Conservation (phyloP, 1,140 invertebrate species). For the Lepidostoma basale region DNA sequence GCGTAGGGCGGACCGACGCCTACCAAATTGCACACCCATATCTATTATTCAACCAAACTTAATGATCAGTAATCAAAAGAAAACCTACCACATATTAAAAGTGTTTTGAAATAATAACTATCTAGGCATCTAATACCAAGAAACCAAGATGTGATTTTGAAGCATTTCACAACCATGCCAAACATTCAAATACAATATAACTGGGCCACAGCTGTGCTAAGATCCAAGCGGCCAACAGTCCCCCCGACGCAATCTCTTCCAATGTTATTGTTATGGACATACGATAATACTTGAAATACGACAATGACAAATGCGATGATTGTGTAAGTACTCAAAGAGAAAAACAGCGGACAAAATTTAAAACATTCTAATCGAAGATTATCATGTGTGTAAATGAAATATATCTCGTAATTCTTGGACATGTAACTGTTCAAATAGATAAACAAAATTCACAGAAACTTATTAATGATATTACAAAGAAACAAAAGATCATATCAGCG, state of each 20-base stretch:
- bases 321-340: conserved; percentile 34
- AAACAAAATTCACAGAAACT: conserved; percentile 29
- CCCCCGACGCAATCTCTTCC: conserved; percentile 16
- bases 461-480: conserved; percentile 32
- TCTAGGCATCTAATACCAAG: conserved; percentile 47
- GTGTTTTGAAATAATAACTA: conserved; percentile 46
- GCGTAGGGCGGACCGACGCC: not conserved
- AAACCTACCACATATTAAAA: conserved; percentile 48
- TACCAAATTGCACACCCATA: conserved; percentile 34
- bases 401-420: conserved; percentile 24
- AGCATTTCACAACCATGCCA: conserved; percentile 47
- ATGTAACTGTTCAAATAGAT: conserved; percentile 20
- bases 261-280: conserved; percentile 26
- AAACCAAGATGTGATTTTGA: conserved; percentile 45
- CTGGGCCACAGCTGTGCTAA: conserved; percentile 47
- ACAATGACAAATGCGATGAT: conserved; percentile 38
- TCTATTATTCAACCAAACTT: conserved; percentile 44
- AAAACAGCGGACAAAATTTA: conserved; percentile 33
- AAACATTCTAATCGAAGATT: conserved; percentile 38
- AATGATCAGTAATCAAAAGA: conserved; percentile 44
- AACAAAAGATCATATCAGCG: conserved; percentile 43
- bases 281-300: conserved; percentile 30
- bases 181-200: conserved; percentile 47
- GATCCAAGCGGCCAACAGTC: conserved; percentile 43
- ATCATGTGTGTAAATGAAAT: conserved; percentile 24